A percentile compares a stretch with the other conserved stretches of the same genome.
phyloP scores from a whole-genome alignment of 2,888 invertebrate species.

The Aethes cnicana region DNA sequence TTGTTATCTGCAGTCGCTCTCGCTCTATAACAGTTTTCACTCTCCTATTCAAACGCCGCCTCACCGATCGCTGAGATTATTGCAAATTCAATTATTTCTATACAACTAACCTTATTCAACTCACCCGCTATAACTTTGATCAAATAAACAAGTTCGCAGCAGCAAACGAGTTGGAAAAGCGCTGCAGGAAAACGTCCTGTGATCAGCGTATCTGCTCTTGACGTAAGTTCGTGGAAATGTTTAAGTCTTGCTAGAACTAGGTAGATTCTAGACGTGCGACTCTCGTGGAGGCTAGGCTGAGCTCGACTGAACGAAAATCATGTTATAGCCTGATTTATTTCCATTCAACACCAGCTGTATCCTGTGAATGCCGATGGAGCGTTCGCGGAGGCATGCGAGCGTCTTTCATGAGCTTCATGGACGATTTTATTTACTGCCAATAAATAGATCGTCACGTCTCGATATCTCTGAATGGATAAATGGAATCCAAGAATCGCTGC shows the following conservation, averaged over 20 bases:
- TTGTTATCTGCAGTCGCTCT: conserved; percentile 42
- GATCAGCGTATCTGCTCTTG: not conserved
- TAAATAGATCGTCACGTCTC: conserved; percentile 38
- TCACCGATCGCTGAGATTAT: conserved; percentile 33
- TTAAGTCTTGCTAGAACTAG: not conserved
- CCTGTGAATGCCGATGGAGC: conserved; percentile 49
- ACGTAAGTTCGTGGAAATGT: not conserved
- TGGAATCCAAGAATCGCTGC: conserved; percentile 16
- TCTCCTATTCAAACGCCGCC: conserved; percentile 36
- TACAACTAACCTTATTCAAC: conserved; percentile 22
- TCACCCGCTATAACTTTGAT: conserved; percentile 7
- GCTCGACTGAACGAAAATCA: conserved; percentile 40
- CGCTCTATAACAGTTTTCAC: conserved; percentile 44
- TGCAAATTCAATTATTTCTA: conserved; percentile 35
- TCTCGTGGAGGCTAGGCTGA: conserved; percentile 38
- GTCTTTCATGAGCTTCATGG: conserved; percentile 46
- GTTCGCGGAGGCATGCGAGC: conserved; percentile 49
- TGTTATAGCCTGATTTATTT: conserved; percentile 12
- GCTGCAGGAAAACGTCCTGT: conserved; percentile 8
- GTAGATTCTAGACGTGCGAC: conserved; percentile 36
- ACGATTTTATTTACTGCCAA: conserved; percentile 58
- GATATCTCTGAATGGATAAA: conserved; percentile 18
- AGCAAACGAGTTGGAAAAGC: conserved; percentile 36
- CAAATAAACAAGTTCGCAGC: conserved; percentile 11
- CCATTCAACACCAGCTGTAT: conserved; percentile 39